These are phyloP conservation scores for Otolemur crassicaudatus DNA, from an alignment of 2,797 vertebrate species.

Conservation along the genomic window DNA sequence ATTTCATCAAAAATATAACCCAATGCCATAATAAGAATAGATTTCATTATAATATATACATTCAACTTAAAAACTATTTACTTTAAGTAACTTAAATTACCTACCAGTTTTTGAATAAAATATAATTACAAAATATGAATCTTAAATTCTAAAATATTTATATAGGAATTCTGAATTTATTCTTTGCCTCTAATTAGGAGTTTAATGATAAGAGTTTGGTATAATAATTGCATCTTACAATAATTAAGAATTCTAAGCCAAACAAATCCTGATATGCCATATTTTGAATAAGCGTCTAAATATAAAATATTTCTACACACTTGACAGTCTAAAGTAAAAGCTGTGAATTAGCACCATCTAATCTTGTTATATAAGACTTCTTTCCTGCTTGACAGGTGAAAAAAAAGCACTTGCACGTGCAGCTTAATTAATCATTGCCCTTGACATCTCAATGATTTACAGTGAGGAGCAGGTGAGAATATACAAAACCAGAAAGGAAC, in stretches of 20 bases:
- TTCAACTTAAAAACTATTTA: constrained; percentile 37
- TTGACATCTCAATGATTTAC: constrained; percentile 95
- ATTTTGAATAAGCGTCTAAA: constrained; percentile 77
- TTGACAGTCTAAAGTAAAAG: constrained; percentile 75
- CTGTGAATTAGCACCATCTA: constrained; percentile 84
- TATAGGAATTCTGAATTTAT: constrained; percentile 53
- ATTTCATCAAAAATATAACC: constrained; percentile 61
- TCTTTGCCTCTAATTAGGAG: constrained; percentile 63
- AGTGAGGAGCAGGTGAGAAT: constrained; percentile 97
- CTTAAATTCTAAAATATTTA: constrained; percentile 73
- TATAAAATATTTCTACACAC: constrained; percentile 82
- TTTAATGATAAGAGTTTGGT: constrained; percentile 71
- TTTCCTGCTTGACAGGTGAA: constrained; percentile 93
- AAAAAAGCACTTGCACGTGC: constrained; percentile 92
- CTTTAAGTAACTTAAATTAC: constrained; percentile 56
- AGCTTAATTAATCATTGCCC: constrained; percentile 94
- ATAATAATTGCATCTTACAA: constrained; percentile 58
- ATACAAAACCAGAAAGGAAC: constrained; percentile 90
- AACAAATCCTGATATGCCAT: constrained; percentile 32
- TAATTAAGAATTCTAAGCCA: constrained; percentile 70
- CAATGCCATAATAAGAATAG: neutral
- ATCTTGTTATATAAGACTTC: constrained; percentile 85
- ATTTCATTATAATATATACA: constrained; percentile 4
- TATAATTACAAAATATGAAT: constrained; percentile 60
- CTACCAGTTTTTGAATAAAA: constrained; percentile 59